Percentiles rank a stretch among this genome's conserved stretches.
These are phyloP conservation scores for Asbolus verrucosus DNA, from an alignment of 1,140 invertebrate species.

Conservation along the genomic window DNA sequence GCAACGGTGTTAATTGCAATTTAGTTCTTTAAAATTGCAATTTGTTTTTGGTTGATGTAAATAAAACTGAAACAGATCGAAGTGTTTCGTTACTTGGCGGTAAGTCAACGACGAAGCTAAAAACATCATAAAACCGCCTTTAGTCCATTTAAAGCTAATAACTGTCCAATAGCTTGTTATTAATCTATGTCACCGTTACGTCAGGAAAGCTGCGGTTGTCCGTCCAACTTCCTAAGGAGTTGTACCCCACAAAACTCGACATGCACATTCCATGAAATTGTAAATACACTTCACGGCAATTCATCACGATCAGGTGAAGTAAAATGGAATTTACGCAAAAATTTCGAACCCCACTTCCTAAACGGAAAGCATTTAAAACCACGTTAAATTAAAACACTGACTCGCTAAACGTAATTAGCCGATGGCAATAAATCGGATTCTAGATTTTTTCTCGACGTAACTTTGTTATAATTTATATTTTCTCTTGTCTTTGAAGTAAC, in stretches of 20 bases:
- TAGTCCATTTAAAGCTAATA: conserved; percentile 20
- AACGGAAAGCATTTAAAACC: conserved; percentile 7
- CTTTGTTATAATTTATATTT: no score
- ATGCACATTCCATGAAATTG: conserved; percentile 30
- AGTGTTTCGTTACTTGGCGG: no score
- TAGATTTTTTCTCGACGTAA: background rate
- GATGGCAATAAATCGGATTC: background rate
- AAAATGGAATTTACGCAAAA: conserved; percentile 23
- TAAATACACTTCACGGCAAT: conserved; percentile 26
- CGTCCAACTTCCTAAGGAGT: conserved; percentile 50
- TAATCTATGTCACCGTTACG: conserved; percentile 25
- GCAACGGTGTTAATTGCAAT: no score
- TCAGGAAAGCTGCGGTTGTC: conserved; percentile 26
- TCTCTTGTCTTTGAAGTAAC: no score
- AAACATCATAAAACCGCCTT: conserved; percentile 1
- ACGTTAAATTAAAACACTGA: conserved; percentile 18
- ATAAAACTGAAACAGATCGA: no score
- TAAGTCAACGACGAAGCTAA: conserved; percentile 16
- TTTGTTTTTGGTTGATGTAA: no score
- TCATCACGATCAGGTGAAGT: conserved; percentile 25
- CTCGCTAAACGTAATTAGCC: conserved; percentile 1
- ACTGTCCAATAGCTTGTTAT: conserved; percentile 37
- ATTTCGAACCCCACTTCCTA: background rate
- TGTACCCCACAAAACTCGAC: conserved; percentile 28
- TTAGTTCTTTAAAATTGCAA: no score